Conservation (phyloP, 2,888 invertebrate genomes). For the Lochmaea crataegi region DNA sequence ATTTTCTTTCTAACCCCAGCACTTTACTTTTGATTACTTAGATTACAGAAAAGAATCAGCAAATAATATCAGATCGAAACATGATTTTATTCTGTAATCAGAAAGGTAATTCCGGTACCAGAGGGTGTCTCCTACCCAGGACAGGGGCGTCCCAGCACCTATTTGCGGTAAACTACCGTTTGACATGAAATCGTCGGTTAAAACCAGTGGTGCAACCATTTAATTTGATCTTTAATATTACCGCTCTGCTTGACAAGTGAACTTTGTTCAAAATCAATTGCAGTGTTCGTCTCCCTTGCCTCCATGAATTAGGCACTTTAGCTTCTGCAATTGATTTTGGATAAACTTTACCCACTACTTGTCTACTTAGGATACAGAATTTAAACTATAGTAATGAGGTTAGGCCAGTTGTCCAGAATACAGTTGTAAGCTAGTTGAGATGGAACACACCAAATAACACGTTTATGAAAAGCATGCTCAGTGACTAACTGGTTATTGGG, state of each 20-base stretch:
- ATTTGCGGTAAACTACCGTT: slow-evolving; percentile 57
- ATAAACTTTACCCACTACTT: too few relatives aligned
- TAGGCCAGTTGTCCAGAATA: too few relatives aligned
- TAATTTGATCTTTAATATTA: neutral
- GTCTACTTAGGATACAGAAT: too few relatives aligned
- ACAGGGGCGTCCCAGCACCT: slow-evolving; percentile 53
- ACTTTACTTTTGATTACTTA: slow-evolving; percentile 26
- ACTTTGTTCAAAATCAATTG: neutral
- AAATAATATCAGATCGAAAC: slow-evolving; percentile 55
- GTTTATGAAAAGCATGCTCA: too few relatives aligned
- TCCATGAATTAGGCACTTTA: too few relatives aligned
- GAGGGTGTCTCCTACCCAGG: slow-evolving; percentile 63
- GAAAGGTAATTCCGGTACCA: slow-evolving; percentile 64
- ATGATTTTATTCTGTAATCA: slow-evolving; percentile 63
- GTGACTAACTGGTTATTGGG: too few relatives aligned
- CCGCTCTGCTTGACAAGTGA: neutral
- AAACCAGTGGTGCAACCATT: neutral
- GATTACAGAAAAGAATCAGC: slow-evolving; percentile 30
- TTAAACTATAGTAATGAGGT: too few relatives aligned
- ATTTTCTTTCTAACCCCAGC: neutral
- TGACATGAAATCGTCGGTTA: slow-evolving; percentile 57
- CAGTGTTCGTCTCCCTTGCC: too few relatives aligned
- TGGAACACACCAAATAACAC: too few relatives aligned
- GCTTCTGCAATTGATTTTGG: too few relatives aligned
- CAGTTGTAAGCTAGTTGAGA: too few relatives aligned